Evolutionary conservation across 2,797 vertebrate genomes (phyloP), one percentile per base, ranked within the genome.

Genomic region (Chiloscyllium punctatum): DNA sequence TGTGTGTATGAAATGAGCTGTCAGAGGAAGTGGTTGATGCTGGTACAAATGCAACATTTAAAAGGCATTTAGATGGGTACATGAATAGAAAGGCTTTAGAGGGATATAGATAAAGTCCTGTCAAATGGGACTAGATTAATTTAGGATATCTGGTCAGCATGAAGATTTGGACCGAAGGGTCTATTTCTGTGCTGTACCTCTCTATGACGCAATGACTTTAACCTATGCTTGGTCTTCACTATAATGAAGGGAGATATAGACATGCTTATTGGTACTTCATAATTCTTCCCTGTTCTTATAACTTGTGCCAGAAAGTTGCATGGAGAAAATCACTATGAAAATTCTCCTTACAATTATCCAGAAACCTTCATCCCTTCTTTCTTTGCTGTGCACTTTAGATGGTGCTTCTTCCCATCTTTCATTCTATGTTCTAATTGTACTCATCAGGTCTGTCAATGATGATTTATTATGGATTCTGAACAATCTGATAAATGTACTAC

Each of bases 401-500:
- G 74, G 30, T n/a, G 53, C 42, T 33, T 2, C 72, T 33, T 74
- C 69, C 42, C 69, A 95, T 51, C 48, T 72, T 77, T 53, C 7
- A 48, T 6, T 42, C 71, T 77, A 42, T 33, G 48, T 51, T 95
- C 48, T 95, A 95, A 95, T 95, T 77, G 94, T 51, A 77, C 94
- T 77, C 94, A 33, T 77, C 30, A 71, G 94, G 33, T 74, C 71
- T 95, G 94, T 77, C 94, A 30, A 23, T 94, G 94, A 23, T 74
- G 69, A 95, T 77, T 95, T 95, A 95, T 95, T 57, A 95, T 95
- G 71, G 94, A 95, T 95, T 72, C 71, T 53, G 51, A 77, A 42
- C 25, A 95, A 77, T 77, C 94, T 77, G 94, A 95, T 95, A 95
- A 95, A 95, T 95, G 94, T 48, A 42, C 69, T 27, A 53, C 74